Conservation (phyloP, 1,140 invertebrate species). For the Rhynchophorus ferrugineus region DNA sequence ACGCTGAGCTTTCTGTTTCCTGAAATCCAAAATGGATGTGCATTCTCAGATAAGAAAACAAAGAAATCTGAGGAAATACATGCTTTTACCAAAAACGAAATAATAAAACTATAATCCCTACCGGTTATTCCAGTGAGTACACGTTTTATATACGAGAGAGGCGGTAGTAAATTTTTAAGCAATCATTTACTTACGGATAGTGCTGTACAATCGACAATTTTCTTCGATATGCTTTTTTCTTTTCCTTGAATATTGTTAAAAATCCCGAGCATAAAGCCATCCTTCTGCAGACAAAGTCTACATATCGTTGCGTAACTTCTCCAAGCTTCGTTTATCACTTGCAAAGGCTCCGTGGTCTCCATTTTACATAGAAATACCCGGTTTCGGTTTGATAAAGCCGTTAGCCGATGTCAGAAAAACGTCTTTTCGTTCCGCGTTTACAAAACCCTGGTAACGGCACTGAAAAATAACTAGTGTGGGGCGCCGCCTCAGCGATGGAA, state of each 20-base stretch:
- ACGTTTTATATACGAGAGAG: no score
- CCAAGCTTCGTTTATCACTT: slow-evolving; percentile 28
- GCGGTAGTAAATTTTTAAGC: no score
- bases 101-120: no score
- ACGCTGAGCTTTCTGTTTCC: background rate
- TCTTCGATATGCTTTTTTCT: slow-evolving; percentile 39
- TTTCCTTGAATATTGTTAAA: slow-evolving; percentile 43
- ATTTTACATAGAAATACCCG: background rate
- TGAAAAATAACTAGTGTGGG: slow-evolving; percentile 11
- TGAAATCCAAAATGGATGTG: background rate
- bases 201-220: slow-evolving; percentile 40
- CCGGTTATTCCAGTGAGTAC: no score
- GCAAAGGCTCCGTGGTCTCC: slow-evolving; percentile 2
- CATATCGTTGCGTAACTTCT: slow-evolving; percentile 44
- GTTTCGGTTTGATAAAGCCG: background rate
- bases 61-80: background rate
- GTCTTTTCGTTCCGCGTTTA: slow-evolving; percentile 2
- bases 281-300: slow-evolving; percentile 49
- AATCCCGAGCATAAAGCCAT: slow-evolving; percentile 48
- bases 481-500: slow-evolving; percentile 15
- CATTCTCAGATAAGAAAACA: background rate
- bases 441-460: slow-evolving; percentile 13
- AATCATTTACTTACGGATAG: slow-evolving; percentile 41
- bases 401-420: background rate
- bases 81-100: slow-evolving; percentile 5